Base-by-base conservation (phyloP, 2,113 vertebrate genomes). In the Tachysurus vachellii region DNA sequence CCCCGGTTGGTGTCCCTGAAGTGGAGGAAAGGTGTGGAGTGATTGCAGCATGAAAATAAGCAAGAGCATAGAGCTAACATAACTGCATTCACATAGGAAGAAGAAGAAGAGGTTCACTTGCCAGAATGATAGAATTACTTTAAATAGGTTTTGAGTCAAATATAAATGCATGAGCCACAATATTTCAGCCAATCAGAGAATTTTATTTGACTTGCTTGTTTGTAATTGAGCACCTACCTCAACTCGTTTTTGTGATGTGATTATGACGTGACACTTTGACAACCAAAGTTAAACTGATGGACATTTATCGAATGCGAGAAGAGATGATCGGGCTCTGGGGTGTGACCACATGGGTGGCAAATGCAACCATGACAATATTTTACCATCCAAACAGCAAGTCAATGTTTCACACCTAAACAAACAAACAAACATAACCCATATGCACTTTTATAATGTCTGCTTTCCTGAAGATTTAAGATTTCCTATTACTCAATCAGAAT, bases 1-100 rank as follows among this genome's bases (percentile, higher is more conserved):
- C 88, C 89, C 88, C 87, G 90, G 91, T 91, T 93, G 91, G 92
- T 92, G 90, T 92, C 93, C 92, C 92, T 93, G 91, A 93, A 92
- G 91, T 91, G 91, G 91, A 82, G 84, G 87, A 88, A 87, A 81
- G 84, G 71, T 81, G 79, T 81, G 79, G 88, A 89, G 77, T 83
- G 88, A 89, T 90, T 85, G 73, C 85, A 57, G 82, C 77, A 66
- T 73, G 80, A 91, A 88, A 92, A 91, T 89, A 88, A 75, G 83
- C 71, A 83, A 82, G 75, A 61, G 73, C 68, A 91, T 68, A 88
- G 85, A 87, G 83, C 82, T 47, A 64, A 23, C 80, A 86, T 70
- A 61, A 87, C 80, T 81, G 80, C 59, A 84, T 84, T 86, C 66
- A 83, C 75, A 88, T 73, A 83, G 70, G 81, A 71, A 81, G 89